Conservation (phyloP, 23 tunicate genomes). For the Trididemnum nubilum region DNA sequence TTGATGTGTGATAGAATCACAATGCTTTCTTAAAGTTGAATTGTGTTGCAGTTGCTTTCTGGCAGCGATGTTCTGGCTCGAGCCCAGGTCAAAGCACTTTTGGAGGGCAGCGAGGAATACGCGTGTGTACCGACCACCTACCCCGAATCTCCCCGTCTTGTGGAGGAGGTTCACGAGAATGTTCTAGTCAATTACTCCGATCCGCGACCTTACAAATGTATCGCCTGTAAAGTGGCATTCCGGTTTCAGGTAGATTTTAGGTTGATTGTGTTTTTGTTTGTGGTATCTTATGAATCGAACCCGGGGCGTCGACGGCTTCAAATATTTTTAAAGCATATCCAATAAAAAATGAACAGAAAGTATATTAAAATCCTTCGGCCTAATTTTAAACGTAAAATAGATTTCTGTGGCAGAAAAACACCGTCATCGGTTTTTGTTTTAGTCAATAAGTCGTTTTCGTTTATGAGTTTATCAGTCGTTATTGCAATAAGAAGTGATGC, state of each 20-base stretch:
- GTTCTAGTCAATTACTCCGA: conserved; percentile 42
- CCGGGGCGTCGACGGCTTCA: no score
- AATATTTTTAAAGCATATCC: no score
- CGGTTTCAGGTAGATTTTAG: conserved; percentile 75
- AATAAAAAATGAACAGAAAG: no score
- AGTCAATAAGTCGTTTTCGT: no score
- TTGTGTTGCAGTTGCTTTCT: conserved; percentile 49
- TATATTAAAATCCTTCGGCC: no score
- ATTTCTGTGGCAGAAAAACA: no score
- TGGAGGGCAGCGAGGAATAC: conserved; percentile 78
- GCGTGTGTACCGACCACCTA: conserved; percentile 40
- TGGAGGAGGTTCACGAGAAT: not conserved
- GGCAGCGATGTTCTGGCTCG: conserved; percentile 62
- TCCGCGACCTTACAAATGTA: conserved; percentile 87
- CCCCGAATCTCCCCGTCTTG: conserved; percentile 1
- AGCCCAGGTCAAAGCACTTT: conserved; percentile 67
- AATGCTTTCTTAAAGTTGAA: no score
- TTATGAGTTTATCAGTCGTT: no score
- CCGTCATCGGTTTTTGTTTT: no score
- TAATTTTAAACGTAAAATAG: no score
- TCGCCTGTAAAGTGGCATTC: conserved; percentile 81
- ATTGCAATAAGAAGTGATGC: no score
- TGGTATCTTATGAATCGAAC: not conserved
- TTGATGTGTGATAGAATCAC: no score
- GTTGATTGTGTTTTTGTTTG: not conserved